A percentile compares a stretch with the other conserved stretches of the same genome.
Evolutionary conservation across 2,113 vertebrate species (phyloP).

Genomic region (Istiophorus platypterus): DNA sequence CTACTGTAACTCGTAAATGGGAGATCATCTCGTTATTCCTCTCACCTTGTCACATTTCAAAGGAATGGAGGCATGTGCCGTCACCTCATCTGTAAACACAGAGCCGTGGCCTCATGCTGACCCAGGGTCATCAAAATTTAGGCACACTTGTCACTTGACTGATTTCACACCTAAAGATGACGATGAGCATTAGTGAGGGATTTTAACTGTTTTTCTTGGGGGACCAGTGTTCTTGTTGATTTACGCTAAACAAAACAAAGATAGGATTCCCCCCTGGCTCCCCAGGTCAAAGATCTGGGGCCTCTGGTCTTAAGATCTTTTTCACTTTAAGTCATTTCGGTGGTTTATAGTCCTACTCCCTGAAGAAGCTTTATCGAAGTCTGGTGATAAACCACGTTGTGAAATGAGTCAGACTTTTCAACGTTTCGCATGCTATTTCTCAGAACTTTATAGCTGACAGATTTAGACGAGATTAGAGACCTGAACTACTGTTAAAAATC

Average conservation of each 20-base stretch:
- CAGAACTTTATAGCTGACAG: too few species aligned
- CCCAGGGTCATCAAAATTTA: slow-evolving; percentile 69
- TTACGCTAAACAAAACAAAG: slow-evolving; percentile 52
- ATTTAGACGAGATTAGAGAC: background rate
- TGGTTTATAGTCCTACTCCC: slow-evolving; percentile 31
- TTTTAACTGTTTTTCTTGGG: slow-evolving; percentile 46
- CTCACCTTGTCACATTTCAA: slow-evolving; percentile 73
- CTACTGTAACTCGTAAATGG: slow-evolving; percentile 79
- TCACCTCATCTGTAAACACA: slow-evolving; percentile 78
- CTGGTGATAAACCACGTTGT: background rate
- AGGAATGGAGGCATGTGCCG: slow-evolving; percentile 65
- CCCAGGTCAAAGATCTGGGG: slow-evolving; percentile 26
- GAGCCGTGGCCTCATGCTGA: slow-evolving; percentile 61
- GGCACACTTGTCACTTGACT: slow-evolving; percentile 81
- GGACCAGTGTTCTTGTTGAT: slow-evolving; percentile 26
- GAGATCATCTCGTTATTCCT: slow-evolving; percentile 67
- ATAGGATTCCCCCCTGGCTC: background rate
- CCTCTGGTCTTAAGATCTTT: slow-evolving; percentile 22
- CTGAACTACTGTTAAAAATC: background rate
- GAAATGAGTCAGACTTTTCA: slow-evolving; percentile 11
- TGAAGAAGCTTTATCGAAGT: background rate
- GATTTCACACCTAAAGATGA: slow-evolving; percentile 75
- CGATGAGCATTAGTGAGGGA: slow-evolving; percentile 53
- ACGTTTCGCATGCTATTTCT: background rate
- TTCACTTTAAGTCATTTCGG: slow-evolving; percentile 21